These are phyloP conservation scores for Lycocerus yunnanus DNA, from an alignment of 2,888 invertebrate genomes.

Conservation along the genomic window DNA sequence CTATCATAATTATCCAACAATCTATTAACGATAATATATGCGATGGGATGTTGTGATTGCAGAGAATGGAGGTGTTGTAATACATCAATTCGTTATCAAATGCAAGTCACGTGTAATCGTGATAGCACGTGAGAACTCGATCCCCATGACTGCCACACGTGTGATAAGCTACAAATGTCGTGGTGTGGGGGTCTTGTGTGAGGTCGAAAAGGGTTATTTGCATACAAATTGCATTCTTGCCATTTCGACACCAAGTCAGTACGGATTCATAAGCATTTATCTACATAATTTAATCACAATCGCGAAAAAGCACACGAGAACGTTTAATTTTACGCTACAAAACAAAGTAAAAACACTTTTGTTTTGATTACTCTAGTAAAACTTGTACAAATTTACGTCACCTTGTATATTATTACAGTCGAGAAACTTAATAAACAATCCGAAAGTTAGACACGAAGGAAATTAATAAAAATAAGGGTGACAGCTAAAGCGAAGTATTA, in stretches of 20 bases:
- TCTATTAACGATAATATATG: constrained; percentile 12
- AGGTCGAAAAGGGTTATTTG: constrained; percentile 25
- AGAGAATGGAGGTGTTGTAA: constrained; percentile 22
- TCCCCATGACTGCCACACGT: constrained; percentile 28
- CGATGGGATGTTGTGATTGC: constrained; percentile 16
- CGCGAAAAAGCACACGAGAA: background rate
- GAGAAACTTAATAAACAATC: background rate
- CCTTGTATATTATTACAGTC: background rate
- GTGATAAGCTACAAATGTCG: constrained; percentile 26
- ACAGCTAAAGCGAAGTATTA: constrained; percentile 34
- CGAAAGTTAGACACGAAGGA: background rate
- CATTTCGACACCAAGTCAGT: constrained; percentile 20
- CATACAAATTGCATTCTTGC: constrained; percentile 30
- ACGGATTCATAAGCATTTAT: constrained; percentile 25
- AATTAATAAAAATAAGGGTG: constrained; percentile 5
- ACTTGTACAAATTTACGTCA: background rate
- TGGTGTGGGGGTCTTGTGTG: constrained; percentile 3
- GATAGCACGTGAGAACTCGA: constrained; percentile 31
- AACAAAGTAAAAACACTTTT: background rate
- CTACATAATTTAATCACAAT: background rate
- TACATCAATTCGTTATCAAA: constrained; percentile 27
- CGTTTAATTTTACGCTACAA: background rate
- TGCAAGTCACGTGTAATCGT: constrained; percentile 31
- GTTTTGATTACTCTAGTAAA: background rate
- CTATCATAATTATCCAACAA: constrained; percentile 11